Conservation (phyloP, 2,888 invertebrate genomes). For the Calliphora vomitoria region DNA sequence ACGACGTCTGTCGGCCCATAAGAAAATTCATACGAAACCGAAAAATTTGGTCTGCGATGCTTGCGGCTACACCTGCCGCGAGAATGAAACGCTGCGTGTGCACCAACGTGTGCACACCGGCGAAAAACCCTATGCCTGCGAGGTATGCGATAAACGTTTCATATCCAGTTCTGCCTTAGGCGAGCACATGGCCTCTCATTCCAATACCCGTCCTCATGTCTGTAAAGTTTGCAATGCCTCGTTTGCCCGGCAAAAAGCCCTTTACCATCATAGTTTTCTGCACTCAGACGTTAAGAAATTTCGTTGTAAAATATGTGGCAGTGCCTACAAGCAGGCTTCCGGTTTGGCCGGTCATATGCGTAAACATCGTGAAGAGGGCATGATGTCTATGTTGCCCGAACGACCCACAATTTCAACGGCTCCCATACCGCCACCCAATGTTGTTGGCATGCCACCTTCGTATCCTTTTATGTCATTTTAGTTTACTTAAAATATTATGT, state of each 20-base stretch:
- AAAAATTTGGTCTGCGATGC: constrained; percentile 75
- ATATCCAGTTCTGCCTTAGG: constrained; percentile 73
- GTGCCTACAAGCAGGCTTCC: constrained; percentile 79
- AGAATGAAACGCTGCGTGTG: constrained; percentile 79
- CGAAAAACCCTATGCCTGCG: constrained; percentile 79
- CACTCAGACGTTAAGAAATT: constrained; percentile 79
- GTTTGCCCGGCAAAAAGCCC: constrained; percentile 78
- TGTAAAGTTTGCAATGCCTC: constrained; percentile 78
- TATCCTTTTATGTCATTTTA: constrained; percentile 70
- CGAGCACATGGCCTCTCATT: constrained; percentile 76
- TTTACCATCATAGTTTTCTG: constrained; percentile 79
- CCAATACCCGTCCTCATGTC: constrained; percentile 75
- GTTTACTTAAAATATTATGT: neutral
- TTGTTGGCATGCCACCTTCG: constrained; percentile 47
- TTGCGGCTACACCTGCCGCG: constrained; percentile 74
- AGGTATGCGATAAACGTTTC: constrained; percentile 74
- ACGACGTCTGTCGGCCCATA: constrained; percentile 78
- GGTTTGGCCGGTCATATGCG: constrained; percentile 80
- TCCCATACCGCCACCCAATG: neutral
- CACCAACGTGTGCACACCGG: constrained; percentile 81
- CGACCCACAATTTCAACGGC: constrained; percentile 15
- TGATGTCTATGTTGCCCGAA: constrained; percentile 71
- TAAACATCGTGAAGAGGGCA: constrained; percentile 74
- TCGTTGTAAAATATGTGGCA: constrained; percentile 79
- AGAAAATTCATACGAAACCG: constrained; percentile 78